A percentile compares a stretch with the other conserved stretches of the same genome.
Conservation (phyloP, 2,113 vertebrate genomes). For the Cynocephalus volans region DNA sequence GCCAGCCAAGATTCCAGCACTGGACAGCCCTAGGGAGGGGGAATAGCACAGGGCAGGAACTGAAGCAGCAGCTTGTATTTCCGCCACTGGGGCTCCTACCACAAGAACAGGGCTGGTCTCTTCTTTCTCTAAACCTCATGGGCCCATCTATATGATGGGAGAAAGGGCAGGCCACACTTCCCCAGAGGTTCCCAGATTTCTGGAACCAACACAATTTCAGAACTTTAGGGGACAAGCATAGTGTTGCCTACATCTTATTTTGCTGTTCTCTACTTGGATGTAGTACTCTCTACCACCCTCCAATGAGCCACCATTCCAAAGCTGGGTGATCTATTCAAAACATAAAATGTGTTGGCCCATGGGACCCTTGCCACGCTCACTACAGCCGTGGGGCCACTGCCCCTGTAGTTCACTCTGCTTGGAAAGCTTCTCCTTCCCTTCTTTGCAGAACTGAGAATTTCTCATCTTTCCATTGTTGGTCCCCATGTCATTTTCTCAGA, state of each 20-base stretch:
- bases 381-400: background rate
- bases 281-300: background rate
- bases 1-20: background rate
- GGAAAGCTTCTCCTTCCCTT: background rate
- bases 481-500: background rate
- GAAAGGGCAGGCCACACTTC: background rate
- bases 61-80: background rate
- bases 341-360: background rate
- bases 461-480: background rate
- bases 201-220: background rate
- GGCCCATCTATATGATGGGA: background rate
- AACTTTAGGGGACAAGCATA: background rate
- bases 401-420: background rate
- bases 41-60: background rate
- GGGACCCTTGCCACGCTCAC: background rate
- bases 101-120: background rate
- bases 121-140: background rate
- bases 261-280: background rate
- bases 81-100: background rate
- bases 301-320: background rate
- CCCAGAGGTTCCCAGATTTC: background rate
- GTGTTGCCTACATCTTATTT: background rate
- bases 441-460: background rate
- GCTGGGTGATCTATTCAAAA: background rate
- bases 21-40: background rate